Base-by-base conservation (phyloP, 2,888 invertebrate genomes). In the Dioctria linearis region DNA sequence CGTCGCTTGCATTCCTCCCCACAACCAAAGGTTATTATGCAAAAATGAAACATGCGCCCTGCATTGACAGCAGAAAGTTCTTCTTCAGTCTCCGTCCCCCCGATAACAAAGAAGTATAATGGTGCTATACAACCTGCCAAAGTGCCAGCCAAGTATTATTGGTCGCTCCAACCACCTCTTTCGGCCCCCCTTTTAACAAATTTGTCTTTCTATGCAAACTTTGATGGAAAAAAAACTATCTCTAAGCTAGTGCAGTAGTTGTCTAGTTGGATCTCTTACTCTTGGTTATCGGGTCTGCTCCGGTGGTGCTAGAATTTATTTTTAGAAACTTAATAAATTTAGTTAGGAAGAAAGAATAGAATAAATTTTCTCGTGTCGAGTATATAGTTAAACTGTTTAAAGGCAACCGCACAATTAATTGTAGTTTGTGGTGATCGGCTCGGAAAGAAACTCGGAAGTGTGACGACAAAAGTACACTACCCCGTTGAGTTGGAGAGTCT, bases 161-260 rank as follows among this genome's bases (percentile, higher is more conserved):
- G 13, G 37, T 69, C 46, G 46, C 59, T 37, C 59, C 43, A 37
- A 69, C 51, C 37, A 54, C 11, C 11, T n/a, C 54, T n/a, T n/a
- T 54, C 54, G 54, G 0, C 54, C 54, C 11, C 54, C 6, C 11
- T 11, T 25, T 25, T 46, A 8, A 54, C 54, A n/a, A 54, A 25
- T 25, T 25, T 25, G 25, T 25, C 25, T 25, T 54, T 8, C n/a
- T 8, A 1, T 65, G 5, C n/a, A 65, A 5, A n/a, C 61, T 61
- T 8, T 9, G n/a, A 4, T 46, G 37, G 51, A 11, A 37, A 51
- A 25, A 69, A 46, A 46, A 4, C 51, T 8, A 51, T 49, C 51
- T 25, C 25, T 51, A 46, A 69, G 51, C n/a, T 54, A 54, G 54
- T 69, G 69, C 69, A 69, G 69, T 69, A 69, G 69, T 69, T 69